Percentiles rank a stretch among this genome's conserved stretches.
These are phyloP conservation scores for Stegophylla sp. DNA, from an alignment of 2,888 invertebrate species.

Conservation along the genomic window DNA sequence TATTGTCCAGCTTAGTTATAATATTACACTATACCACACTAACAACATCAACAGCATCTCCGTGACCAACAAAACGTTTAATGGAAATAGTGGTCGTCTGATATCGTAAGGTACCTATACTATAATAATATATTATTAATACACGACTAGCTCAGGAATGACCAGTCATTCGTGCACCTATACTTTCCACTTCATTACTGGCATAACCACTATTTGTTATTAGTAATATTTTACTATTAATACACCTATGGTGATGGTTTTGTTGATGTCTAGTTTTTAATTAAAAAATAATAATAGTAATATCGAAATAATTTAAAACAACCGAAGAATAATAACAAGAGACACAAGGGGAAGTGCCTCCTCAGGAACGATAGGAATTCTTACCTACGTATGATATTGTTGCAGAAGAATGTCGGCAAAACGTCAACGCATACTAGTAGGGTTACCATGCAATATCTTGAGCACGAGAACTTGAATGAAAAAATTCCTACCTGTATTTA, in stretches of 20 bases:
- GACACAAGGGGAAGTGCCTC: background rate
- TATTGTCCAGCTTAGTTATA: conserved; percentile 34
- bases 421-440: conserved; percentile 46
- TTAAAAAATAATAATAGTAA: conserved; percentile 52
- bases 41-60: background rate
- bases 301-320: conserved; percentile 41
- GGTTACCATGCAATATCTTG: conserved; percentile 41
- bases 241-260: conserved; percentile 2
- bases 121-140: conserved; percentile 21
- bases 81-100: background rate
- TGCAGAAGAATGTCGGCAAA: conserved; percentile 50
- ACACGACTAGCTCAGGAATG: background rate
- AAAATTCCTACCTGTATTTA: conserved; percentile 41
- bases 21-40: conserved; percentile 13
- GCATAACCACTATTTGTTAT: conserved; percentile 25
- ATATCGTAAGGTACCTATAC: background rate
- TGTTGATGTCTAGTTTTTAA: conserved; percentile 26
- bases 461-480: conserved; percentile 27
- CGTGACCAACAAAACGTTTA: conserved; percentile 6
- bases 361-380: conserved; percentile 42
- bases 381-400: conserved; percentile 46
- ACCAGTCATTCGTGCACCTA: conserved; percentile 22
- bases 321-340: conserved; percentile 23
- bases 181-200: conserved; percentile 44
- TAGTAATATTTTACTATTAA: conserved; percentile 10